Percentiles rank a stretch among this genome's conserved stretches.
phyloP scores from a whole-genome alignment of 2,888 invertebrate genomes.

The Linnaemya tessellans region DNA sequence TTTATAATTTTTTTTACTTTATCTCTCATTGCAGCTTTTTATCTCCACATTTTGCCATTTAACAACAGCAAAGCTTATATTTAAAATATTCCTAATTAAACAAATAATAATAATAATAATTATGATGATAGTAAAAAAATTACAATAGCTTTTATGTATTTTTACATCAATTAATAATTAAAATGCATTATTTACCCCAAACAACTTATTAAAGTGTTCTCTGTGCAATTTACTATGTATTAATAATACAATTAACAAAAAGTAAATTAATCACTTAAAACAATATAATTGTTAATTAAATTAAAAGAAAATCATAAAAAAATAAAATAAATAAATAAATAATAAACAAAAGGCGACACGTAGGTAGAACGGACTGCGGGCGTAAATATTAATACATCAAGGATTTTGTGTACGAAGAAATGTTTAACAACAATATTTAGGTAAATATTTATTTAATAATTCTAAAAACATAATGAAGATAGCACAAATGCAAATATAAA shows the following conservation, averaged over 20 bases:
- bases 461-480: not conserved
- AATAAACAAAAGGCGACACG: not conserved
- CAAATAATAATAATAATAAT: slow-evolving; percentile 35
- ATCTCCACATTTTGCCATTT: slow-evolving; percentile 33
- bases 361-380: slow-evolving; percentile 38
- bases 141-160: slow-evolving; percentile 18
- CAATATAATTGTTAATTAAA: slow-evolving; percentile 10
- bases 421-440: slow-evolving; percentile 80
- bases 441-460: slow-evolving; percentile 75
- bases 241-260: slow-evolving; percentile 18
- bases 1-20: slow-evolving; percentile 14
- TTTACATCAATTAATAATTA: slow-evolving; percentile 48
- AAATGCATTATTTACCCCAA: slow-evolving; percentile 22
- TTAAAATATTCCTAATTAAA: slow-evolving; percentile 40
- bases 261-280: slow-evolving; percentile 23
- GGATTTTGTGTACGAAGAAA: slow-evolving; percentile 79
- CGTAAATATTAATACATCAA: slow-evolving; percentile 63
- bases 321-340: not conserved
- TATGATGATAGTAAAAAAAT: slow-evolving; percentile 16
- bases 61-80: slow-evolving; percentile 23
- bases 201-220: slow-evolving; percentile 17
- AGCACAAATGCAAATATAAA: no score
- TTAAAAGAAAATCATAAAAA: not conserved
- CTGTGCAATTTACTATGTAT: slow-evolving; percentile 4
- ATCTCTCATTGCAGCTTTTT: slow-evolving; percentile 73